Conservation (phyloP, 1,140 invertebrate genomes). For the Drosophila leontia region DNA sequence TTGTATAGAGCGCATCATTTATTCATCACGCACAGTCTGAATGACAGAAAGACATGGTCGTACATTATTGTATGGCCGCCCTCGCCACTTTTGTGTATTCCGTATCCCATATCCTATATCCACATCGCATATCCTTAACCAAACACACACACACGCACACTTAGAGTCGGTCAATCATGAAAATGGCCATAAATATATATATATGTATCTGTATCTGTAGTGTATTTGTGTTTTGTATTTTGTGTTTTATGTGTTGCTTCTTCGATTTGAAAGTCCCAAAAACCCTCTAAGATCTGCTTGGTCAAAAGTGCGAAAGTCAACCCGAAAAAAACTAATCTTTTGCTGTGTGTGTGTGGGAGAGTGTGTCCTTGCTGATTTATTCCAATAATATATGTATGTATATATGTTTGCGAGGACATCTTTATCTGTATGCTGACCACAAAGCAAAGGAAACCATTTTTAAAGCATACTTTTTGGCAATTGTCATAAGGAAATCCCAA, state of each 20-base stretch:
- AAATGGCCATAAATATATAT: slow-evolving; percentile 76
- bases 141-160: slow-evolving; percentile 21
- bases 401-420: neutral
- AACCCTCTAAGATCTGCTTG: slow-evolving; percentile 22
- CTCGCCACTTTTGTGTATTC: slow-evolving; percentile 19
- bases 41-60: slow-evolving; percentile 55
- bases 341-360: neutral
- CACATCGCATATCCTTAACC: slow-evolving; percentile 41
- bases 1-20: slow-evolving; percentile 73
- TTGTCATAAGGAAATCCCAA: neutral
- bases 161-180: slow-evolving; percentile 72
- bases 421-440: slow-evolving; percentile 27
- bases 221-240: slow-evolving; percentile 26
- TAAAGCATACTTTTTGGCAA: slow-evolving; percentile 3
- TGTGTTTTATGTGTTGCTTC: slow-evolving; percentile 35
- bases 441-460: slow-evolving; percentile 1
- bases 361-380: slow-evolving; percentile 33
- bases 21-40: slow-evolving; percentile 74
- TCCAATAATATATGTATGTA: slow-evolving; percentile 1
- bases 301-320: slow-evolving; percentile 36
- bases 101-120: slow-evolving; percentile 32
- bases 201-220: slow-evolving; percentile 2
- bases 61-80: slow-evolving; percentile 58
- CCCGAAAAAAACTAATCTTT: slow-evolving; percentile 35
- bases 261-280: slow-evolving; percentile 44